Base-by-base conservation (phyloP, 2,888 invertebrate species). In the Calliopum simillimum region DNA sequence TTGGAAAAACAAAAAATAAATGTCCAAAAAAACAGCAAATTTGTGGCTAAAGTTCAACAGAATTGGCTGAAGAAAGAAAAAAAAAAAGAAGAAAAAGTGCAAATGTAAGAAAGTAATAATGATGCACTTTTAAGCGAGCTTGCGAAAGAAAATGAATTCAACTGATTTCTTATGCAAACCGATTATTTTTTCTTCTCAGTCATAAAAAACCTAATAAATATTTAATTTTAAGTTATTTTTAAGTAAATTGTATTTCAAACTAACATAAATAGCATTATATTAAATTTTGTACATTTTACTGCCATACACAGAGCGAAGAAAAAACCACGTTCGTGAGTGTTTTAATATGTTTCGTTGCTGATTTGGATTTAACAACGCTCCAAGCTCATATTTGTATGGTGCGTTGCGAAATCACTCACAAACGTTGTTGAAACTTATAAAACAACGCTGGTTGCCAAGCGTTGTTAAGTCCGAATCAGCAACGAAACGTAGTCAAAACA, bases 61-160 rank as follows among this genome's bases (percentile, higher is more conserved):
- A 59, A 58, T 47, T 33, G 21, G 47, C 58, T 25, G 12, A 5
- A 53, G 12, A 41, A 33, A 41, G 41, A 13, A 43, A 44, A 25
- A 13, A 12, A 23, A 65, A 55, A 11, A 16, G 23, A 25, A 16
- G 19, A 55, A 46, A 55, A 51, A 19, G 19, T 16, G 14, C 46
- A 33, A 58, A 56, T 58, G 25, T 56, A 56, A 46, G 61, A 25
- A 51, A 64, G 51, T 51, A 65, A 21, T 65, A 65, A 66, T 66
- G 44, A 68, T 62, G 68, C 68, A 33, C 61, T 68, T 62, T 62
- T 68, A 55, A 68, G 62, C 55, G 61, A 51, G 61, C 62, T 68
- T 68, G 53, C 53, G 21, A 65, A 3, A 4, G 13, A 65, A 3
- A 4, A 8, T 11, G 16, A 63, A 16, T 63, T n/a, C 23, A 46